Base-by-base conservation (phyloP, 2,113 vertebrate genomes). In the Thymallus thymallus region DNA sequence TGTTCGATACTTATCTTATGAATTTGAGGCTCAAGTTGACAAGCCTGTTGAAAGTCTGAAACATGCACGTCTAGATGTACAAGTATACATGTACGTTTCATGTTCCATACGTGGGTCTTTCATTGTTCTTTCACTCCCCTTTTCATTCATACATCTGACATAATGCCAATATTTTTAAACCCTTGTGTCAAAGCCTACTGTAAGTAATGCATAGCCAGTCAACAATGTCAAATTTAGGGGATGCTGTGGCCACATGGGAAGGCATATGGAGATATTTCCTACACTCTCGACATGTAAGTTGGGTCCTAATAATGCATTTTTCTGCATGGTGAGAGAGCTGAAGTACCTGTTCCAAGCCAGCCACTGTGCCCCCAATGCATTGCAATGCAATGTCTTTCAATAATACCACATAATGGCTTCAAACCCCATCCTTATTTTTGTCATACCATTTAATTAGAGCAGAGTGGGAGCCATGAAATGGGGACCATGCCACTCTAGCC, bases 1-100 rank as follows among this genome's bases (percentile, higher is more conserved):
- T 88, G 85, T 90, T 88, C 61, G 85, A 88, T 89, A 85, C 84
- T 84, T 88, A 90, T 90, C 89, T 86, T 45, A 60, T 63, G 16
- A 1, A 51, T 51, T 18, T 16, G 16, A 51, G 48, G 48, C 14
- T 51, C 13, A 51, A 51, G 48, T 79, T 86, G 88, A 90, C 88
- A 87, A 85, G 82, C 32, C 73, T 68, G 83, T 84, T 83, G 82
- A 86, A 83, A 84, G 82, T 81, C 82, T 45, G 78, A 68, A 80
- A 79, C 76, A 80, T 86, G 84, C 83, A 55, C 51, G 1, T 20
- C 51, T 86, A 88, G 85, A 89, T 86, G 82, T 82, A 85, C 85
- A 91, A 85, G 82, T 87, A 69, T 79, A 84, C 83, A 82, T 87
- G 68, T 79, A 84, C 83, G 81, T 80, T 75, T 73, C 69, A 80